Percentiles rank a stretch among this genome's conserved stretches.
These are phyloP conservation scores for Streptopelia turtur DNA, from an alignment of 2,797 vertebrate species.

Conservation along the genomic window DNA sequence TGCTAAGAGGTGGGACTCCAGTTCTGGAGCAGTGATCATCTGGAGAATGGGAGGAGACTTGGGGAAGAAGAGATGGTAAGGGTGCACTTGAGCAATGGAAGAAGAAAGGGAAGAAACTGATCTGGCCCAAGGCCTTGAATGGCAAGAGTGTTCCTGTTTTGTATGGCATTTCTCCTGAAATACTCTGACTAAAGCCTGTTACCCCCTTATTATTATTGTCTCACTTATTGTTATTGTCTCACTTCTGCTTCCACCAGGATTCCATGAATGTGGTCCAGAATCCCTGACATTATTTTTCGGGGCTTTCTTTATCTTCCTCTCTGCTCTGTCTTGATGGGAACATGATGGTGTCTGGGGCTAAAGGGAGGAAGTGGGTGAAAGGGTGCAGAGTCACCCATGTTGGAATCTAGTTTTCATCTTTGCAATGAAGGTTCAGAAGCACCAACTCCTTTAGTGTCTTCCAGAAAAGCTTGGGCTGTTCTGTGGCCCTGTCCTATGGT, in stretches of 20 bases:
- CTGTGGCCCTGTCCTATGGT: no score
- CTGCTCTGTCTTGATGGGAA: no score
- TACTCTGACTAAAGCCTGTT: background rate
- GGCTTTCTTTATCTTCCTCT: no score
- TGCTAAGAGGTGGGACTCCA: background rate
- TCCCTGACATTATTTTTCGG: no score
- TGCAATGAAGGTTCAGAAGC: no score
- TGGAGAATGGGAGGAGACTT: background rate
- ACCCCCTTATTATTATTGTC: background rate
- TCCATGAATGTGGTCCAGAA: background rate
- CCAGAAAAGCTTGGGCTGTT: no score
- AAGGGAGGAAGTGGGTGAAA: no score
- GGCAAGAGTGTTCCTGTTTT: background rate
- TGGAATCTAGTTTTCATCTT: no score
- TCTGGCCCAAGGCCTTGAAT: background rate
- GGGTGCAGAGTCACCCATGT: no score
- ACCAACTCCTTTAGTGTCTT: no score
- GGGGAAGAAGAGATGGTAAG: background rate
- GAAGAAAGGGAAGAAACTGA: background rate
- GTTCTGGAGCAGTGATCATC: background rate
- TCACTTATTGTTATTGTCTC: background rate
- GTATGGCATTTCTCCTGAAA: background rate
- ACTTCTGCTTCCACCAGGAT: background rate
- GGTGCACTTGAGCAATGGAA: background rate
- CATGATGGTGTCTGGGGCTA: no score